phyloP scores from a whole-genome alignment of 1,140 invertebrate species.

The Leptonema lineaticorne region DNA sequence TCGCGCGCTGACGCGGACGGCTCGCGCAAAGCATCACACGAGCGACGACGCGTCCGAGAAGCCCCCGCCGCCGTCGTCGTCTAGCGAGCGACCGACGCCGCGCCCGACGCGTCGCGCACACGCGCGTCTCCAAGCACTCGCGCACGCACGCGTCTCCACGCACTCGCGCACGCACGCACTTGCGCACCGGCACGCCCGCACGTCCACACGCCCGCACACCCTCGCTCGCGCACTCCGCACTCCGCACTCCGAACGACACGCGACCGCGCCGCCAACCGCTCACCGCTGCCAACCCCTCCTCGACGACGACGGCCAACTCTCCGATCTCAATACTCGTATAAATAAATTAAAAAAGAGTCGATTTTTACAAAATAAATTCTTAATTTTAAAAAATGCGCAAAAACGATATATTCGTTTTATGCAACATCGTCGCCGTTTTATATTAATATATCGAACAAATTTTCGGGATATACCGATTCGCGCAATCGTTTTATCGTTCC shows the following conservation, averaged over 20 bases:
- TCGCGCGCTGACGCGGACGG: not conserved
- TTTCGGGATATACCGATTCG: too few species aligned
- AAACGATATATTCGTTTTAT: too few species aligned
- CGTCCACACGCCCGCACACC: not conserved
- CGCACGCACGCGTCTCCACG: not conserved
- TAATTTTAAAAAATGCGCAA: too few species aligned
- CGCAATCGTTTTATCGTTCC: too few species aligned
- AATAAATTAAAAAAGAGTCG: too few species aligned
- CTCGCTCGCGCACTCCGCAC: not conserved
- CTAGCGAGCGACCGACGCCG: not conserved
- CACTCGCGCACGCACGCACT: not conserved
- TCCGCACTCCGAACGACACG: not conserved
- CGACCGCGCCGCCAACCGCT: too few species aligned
- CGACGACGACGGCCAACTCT: too few species aligned
- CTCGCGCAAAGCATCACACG: constrained; percentile 3
- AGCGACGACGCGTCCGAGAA: not conserved
- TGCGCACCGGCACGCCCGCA: not conserved
- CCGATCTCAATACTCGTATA: too few species aligned
- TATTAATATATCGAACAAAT: too few species aligned
- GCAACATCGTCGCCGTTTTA: too few species aligned
- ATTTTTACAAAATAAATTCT: too few species aligned
- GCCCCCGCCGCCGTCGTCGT: not conserved
- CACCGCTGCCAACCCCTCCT: not conserved
- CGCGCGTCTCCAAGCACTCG: not conserved
- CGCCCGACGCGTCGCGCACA: not conserved